Evolutionary conservation across 1,140 invertebrate species (phyloP).

Genomic region (Megalonaias nervosa): DNA sequence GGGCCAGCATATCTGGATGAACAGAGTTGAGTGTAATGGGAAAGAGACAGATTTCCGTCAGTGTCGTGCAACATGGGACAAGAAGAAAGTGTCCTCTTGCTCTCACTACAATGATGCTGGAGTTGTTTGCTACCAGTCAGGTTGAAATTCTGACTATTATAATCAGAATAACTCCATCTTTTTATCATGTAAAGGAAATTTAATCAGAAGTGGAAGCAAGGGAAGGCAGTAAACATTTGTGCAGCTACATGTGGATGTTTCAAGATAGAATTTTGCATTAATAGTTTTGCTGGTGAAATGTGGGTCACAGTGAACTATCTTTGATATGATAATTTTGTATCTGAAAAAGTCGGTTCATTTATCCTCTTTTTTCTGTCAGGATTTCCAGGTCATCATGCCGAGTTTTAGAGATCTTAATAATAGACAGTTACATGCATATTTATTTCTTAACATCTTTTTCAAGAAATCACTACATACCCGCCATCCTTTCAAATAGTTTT

Average conservation of each 20-base stretch:
- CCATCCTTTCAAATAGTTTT: no score
- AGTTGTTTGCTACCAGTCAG: conserved; percentile 54
- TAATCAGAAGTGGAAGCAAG: background rate
- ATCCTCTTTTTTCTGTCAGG: no score
- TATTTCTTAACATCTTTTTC: no score
- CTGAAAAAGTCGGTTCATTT: no score
- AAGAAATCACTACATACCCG: no score
- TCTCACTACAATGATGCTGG: conserved; percentile 46
- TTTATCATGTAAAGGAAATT: background rate
- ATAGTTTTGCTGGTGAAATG: no score
- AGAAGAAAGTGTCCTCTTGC: conserved; percentile 35
- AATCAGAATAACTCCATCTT: background rate
- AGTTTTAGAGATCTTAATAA: no score
- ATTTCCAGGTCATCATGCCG: no score
- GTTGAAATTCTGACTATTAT: conserved; percentile 29
- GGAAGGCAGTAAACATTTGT: background rate
- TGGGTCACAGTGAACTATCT: no score
- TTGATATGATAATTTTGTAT: no score
- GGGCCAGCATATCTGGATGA: conserved; percentile 45
- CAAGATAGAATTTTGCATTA: background rate
- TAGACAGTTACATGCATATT: no score
- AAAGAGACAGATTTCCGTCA: conserved; percentile 47
- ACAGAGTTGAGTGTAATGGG: conserved; percentile 51
- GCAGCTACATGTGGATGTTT: background rate
- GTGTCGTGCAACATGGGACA: conserved; percentile 50